These are phyloP conservation scores for Cantharis flavilabris DNA, from an alignment of 2,888 invertebrate species.

Conservation along the genomic window DNA sequence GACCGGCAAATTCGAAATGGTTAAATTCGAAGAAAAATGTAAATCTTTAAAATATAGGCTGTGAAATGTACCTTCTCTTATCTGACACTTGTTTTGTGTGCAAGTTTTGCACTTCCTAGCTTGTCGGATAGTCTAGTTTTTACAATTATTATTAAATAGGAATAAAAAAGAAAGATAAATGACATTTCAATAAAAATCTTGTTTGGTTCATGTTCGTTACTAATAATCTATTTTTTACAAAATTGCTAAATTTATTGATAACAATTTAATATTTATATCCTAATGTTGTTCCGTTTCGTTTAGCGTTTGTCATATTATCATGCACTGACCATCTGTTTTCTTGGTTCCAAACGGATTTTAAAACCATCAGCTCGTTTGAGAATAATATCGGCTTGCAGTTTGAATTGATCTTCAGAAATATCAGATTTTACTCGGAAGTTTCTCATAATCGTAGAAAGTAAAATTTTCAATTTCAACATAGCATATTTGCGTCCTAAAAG, in stretches of 20 bases:
- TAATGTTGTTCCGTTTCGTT: background rate
- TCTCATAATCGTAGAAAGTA: conserved; percentile 72
- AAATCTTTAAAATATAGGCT: no score
- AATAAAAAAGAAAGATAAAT: no score
- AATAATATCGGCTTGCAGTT: conserved; percentile 74
- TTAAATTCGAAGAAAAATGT: no score
- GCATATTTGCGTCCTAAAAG: conserved; percentile 74
- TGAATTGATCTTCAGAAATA: conserved; percentile 68
- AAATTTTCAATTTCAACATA: conserved; percentile 74
- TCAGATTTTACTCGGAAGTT: conserved; percentile 71
- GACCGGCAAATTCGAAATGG: no score
- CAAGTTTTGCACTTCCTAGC: no score
- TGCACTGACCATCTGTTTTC: conserved; percentile 48
- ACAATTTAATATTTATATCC: background rate
- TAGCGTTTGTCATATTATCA: conserved; percentile 10
- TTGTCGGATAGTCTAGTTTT: no score
- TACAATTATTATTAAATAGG: no score
- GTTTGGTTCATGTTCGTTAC: background rate
- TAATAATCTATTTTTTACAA: background rate
- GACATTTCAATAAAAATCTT: background rate
- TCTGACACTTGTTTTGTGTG: no score
- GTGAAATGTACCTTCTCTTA: no score
- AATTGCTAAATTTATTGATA: background rate
- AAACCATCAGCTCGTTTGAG: conserved; percentile 76
- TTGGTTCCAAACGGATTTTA: conserved; percentile 69